phyloP scores from a whole-genome alignment of 2,797 vertebrate genomes.

The Gouania willdenowi region DNA sequence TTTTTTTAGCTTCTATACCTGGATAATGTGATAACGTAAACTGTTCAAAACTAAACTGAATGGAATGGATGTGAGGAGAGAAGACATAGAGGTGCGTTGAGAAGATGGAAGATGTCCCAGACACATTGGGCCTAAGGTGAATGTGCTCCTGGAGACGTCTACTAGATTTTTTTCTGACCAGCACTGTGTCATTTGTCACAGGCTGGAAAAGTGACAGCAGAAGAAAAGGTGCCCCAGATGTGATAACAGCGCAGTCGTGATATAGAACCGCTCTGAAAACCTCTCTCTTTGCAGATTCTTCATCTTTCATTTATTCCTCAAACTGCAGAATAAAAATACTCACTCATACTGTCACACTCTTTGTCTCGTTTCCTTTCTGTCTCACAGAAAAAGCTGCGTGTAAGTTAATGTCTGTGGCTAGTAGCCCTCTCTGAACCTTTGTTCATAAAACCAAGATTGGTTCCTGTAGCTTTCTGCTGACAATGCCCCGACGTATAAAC shows the following conservation, averaged over 20 bases:
- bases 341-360: conserved; percentile 3
- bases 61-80: conserved; percentile 13
- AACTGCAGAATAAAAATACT: conserved; percentile 21
- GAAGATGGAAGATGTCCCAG: conserved; percentile 40
- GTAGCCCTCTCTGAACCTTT: conserved; percentile 43
- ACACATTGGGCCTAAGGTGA: conserved; percentile 61
- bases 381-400: conserved; percentile 29
- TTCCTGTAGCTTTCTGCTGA: conserved; percentile 67
- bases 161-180: conserved; percentile 50
- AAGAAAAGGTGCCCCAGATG: conserved; percentile 64
- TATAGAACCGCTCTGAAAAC: conserved; percentile 16
- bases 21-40: too few relatives aligned
- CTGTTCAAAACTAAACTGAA: too few relatives aligned
- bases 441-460: conserved; percentile 71
- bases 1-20: too few relatives aligned
- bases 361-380: conserved; percentile 20
- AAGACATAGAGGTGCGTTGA: neutral
- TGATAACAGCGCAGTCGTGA: conserved; percentile 24
- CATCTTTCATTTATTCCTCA: conserved; percentile 34
- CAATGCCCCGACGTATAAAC: conserved; percentile 65
- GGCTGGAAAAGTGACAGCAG: conserved; percentile 57
- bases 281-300: conserved; percentile 6
- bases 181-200: conserved; percentile 70
- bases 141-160: conserved; percentile 51
- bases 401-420: conserved; percentile 39